phyloP scores from a whole-genome alignment of 2,888 invertebrate species.

The Drosophila picticornis region DNA sequence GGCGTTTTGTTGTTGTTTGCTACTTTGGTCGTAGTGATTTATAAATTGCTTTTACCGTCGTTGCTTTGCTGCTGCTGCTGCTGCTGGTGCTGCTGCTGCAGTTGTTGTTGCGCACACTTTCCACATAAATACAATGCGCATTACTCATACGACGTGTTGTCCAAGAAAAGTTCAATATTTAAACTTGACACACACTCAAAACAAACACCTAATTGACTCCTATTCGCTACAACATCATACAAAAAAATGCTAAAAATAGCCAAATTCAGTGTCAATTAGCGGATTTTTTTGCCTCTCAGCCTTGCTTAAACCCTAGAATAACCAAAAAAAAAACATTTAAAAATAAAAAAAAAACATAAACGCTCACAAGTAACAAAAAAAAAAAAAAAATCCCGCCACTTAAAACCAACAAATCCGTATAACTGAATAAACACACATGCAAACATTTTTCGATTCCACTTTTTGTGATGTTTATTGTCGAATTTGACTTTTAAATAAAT shows the following conservation, averaged over 20 bases:
- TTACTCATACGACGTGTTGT: constrained; percentile 69
- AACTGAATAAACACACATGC: constrained; percentile 19
- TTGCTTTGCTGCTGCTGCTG: constrained; percentile 11
- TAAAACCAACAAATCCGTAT: constrained; percentile 6
- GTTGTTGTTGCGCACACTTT: constrained; percentile 30
- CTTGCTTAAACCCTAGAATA: constrained; percentile 31
- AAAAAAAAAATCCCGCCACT: neutral
- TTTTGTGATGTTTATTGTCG: constrained; percentile 30
- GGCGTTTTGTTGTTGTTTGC: constrained; percentile 33
- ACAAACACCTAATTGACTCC: constrained; percentile 16
- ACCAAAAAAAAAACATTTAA: constrained; percentile 7
- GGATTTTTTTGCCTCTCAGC: constrained; percentile 4
- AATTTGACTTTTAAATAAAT: constrained; percentile 23
- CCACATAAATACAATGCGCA: constrained; percentile 25
- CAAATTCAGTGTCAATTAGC: constrained; percentile 31
- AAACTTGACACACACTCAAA: constrained; percentile 63
- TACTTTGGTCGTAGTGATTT: constrained; percentile 35
- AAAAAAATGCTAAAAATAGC: neutral
- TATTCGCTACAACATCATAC: constrained; percentile 11
- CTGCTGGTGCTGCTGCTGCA: neutral
- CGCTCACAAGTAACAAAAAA: constrained; percentile 4
- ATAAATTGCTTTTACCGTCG: constrained; percentile 50
- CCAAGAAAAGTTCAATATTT: constrained; percentile 63
- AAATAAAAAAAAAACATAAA: neutral
- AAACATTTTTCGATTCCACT: constrained; percentile 18